Evolutionary conservation across 2,888 invertebrate genomes (phyloP).

Genomic region (Drosophila infuscata): DNA sequence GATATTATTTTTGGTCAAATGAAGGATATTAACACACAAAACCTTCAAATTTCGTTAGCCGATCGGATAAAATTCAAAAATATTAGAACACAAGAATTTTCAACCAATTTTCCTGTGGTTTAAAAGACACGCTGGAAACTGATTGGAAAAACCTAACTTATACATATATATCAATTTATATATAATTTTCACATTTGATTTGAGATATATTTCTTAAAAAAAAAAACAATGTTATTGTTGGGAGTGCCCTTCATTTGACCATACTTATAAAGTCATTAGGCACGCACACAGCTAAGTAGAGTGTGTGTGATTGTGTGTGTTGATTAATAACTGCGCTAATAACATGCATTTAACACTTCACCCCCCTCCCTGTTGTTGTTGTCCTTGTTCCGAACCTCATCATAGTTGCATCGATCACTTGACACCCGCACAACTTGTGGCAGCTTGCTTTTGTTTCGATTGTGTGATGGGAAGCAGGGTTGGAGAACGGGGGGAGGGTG

Average conservation of each 20-base stretch:
- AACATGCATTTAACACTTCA: slow-evolving; percentile 58
- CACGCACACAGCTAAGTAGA: slow-evolving; percentile 26
- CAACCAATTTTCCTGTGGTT: neutral
- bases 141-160: neutral
- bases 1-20: neutral
- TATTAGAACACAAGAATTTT: neutral
- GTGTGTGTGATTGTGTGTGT: slow-evolving; percentile 33
- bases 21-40: too few relatives aligned
- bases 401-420: slow-evolving; percentile 68
- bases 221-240: neutral
- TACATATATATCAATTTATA: neutral
- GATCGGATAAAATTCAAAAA: neutral
- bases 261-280: slow-evolving; percentile 73
- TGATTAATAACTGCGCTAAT: slow-evolving; percentile 62
- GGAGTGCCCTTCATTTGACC: slow-evolving; percentile 61
- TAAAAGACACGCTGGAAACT: neutral
- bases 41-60: too few relatives aligned
- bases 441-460: neutral
- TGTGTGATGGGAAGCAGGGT: neutral
- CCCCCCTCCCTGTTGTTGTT: neutral
- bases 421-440: slow-evolving; percentile 67
- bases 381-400: slow-evolving; percentile 15
- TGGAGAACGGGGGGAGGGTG: slow-evolving; percentile 17
- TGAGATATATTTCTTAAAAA: neutral
- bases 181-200: neutral